These are phyloP conservation scores for Caenorhabditis inopinata DNA, from an alignment of 1,140 invertebrate genomes.

Conservation along the genomic window DNA sequence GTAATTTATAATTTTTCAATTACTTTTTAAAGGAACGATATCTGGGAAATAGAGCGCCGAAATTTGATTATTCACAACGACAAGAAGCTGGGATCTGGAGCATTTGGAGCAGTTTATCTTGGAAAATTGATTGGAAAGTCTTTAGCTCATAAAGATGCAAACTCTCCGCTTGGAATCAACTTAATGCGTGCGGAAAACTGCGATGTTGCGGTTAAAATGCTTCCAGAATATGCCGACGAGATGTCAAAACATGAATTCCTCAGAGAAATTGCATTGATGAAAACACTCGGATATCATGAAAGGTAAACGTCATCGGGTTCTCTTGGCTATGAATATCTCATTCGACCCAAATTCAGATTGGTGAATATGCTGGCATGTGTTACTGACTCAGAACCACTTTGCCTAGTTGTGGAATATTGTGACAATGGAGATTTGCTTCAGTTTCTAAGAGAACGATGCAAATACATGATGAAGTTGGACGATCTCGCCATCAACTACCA, in stretches of 20 bases:
- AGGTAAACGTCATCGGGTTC: constrained; percentile 22
- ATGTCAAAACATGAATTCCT: constrained; percentile 67
- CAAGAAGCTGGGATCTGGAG: constrained; percentile 61
- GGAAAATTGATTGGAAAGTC: constrained; percentile 60
- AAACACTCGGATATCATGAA: constrained; percentile 68
- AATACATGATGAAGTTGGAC: constrained; percentile 61
- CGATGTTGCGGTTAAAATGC: constrained; percentile 68
- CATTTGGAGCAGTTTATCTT: constrained; percentile 61
- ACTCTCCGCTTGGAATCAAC: constrained; percentile 63
- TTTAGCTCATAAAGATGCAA: constrained; percentile 56
- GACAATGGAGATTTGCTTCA: constrained; percentile 68
- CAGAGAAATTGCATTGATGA: constrained; percentile 69
- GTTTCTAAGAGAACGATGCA: constrained; percentile 66
- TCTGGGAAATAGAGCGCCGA: constrained; percentile 63
- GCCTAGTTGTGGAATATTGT: constrained; percentile 69
- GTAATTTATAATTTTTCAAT: background rate
- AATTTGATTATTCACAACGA: constrained; percentile 65
- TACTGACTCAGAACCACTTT: constrained; percentile 67
- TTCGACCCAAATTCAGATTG: too few relatives aligned
- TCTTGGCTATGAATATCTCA: too few relatives aligned
- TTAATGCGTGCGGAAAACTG: constrained; percentile 66
- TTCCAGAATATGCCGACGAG: constrained; percentile 67
- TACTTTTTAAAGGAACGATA: constrained; percentile 50
- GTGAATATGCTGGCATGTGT: constrained; percentile 70
- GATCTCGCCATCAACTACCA: constrained; percentile 60